phyloP scores from a whole-genome alignment of 1,140 invertebrate genomes.

The Drosophila nasuta region DNA sequence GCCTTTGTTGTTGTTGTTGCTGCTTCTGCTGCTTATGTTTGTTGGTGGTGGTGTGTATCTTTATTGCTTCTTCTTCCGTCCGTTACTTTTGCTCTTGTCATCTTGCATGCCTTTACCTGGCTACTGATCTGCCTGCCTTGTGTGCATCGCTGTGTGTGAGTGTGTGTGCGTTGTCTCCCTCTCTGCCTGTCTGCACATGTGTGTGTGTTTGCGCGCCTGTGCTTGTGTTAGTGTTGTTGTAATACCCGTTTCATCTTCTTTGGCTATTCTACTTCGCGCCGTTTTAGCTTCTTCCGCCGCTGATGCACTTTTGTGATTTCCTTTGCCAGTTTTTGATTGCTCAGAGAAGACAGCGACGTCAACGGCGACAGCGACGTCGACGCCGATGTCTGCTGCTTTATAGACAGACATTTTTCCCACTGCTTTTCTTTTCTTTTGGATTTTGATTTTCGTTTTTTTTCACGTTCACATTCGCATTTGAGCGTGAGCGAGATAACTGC shows the following conservation, averaged over 20 bases:
- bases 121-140: constrained; percentile 50
- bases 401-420: constrained; percentile 71
- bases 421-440: constrained; percentile 67
- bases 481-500: constrained; percentile 37
- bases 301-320: constrained; percentile 81
- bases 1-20: constrained; percentile 32
- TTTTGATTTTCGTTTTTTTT: constrained; percentile 44
- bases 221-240: constrained; percentile 60
- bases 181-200: constrained; percentile 7
- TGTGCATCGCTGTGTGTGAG: constrained; percentile 10
- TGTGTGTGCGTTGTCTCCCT: constrained; percentile 4
- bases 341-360: constrained; percentile 32
- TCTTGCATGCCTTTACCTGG: constrained; percentile 57
- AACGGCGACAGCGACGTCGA: constrained; percentile 32
- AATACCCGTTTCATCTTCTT: constrained; percentile 80
- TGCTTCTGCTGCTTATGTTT: constrained; percentile 42
- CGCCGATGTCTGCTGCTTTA: constrained; percentile 35
- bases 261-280: constrained; percentile 78
- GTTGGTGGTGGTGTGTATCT: constrained; percentile 72
- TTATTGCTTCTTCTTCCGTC: constrained; percentile 78
- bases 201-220: constrained; percentile 29
- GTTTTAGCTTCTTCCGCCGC: constrained; percentile 77
- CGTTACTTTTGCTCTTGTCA: constrained; percentile 76
- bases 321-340: constrained; percentile 68
- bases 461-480: constrained; percentile 29